phyloP scores from a whole-genome alignment of 1,140 invertebrate species.

The Dreissena rostriformis region DNA sequence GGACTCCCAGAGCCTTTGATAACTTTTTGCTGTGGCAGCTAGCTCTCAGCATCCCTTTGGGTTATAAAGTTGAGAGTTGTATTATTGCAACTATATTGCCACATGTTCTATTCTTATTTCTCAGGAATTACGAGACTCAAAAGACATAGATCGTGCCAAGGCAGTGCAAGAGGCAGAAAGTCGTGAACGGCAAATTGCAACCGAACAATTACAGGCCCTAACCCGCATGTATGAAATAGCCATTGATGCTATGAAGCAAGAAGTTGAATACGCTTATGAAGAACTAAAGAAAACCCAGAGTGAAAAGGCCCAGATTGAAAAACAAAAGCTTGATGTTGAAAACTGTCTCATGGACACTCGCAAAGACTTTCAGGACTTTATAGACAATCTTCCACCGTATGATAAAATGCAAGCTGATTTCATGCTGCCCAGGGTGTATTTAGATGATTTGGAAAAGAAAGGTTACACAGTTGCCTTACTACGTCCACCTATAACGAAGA shows the following conservation, averaged over 20 bases:
- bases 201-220: conserved; percentile 53
- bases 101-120: background rate
- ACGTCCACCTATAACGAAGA: conserved; percentile 15
- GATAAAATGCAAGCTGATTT: conserved; percentile 63
- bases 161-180: conserved; percentile 58
- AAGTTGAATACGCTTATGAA: conserved; percentile 53
- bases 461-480: conserved; percentile 37
- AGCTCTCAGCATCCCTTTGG: too few relatives aligned
- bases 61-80: too few relatives aligned
- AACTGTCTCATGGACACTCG: conserved; percentile 59
- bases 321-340: conserved; percentile 62
- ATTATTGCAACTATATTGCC: too few relatives aligned
- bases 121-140: conserved; percentile 54
- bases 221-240: conserved; percentile 52
- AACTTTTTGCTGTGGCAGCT: too few relatives aligned
- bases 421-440: conserved; percentile 60
- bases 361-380: conserved; percentile 68
- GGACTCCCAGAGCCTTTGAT: too few relatives aligned
- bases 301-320: conserved; percentile 53
- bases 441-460: conserved; percentile 61
- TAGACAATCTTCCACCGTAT: conserved; percentile 61
- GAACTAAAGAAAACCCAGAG: conserved; percentile 51
- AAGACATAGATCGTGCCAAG: conserved; percentile 62
- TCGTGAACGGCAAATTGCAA: conserved; percentile 58
- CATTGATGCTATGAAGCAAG: conserved; percentile 50